phyloP scores from a whole-genome alignment of 2,797 vertebrate species.

The Rhincodon typus region DNA sequence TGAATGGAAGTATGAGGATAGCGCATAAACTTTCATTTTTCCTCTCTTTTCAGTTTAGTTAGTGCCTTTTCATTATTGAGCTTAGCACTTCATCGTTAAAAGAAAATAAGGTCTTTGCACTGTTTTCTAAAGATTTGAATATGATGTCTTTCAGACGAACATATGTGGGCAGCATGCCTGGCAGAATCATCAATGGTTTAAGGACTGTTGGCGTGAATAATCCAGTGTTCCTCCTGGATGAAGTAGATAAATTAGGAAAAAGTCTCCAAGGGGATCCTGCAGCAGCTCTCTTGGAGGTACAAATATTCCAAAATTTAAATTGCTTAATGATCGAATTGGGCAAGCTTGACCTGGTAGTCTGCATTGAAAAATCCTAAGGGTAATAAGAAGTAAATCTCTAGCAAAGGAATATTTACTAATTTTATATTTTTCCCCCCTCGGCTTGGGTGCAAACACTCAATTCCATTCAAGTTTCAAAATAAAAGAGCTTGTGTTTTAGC shows the following conservation, averaged over 20 bases:
- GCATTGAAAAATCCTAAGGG: not conserved
- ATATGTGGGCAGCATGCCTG: conserved; percentile 95
- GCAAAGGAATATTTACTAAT: not conserved
- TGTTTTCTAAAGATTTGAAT: not conserved
- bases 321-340: not conserved
- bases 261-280: conserved; percentile 93
- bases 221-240: conserved; percentile 89
- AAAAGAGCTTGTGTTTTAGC: not conserved
- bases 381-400: not conserved
- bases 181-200: conserved; percentile 89
- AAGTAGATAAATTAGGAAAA: conserved; percentile 93
- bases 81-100: not conserved
- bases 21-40: not conserved
- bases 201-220: conserved; percentile 89
- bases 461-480: not conserved
- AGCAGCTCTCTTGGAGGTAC: conserved; percentile 89
- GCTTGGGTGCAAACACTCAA: not conserved
- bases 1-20: not conserved
- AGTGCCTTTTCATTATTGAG: not conserved
- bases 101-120: not conserved
- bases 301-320: conserved; percentile 32
- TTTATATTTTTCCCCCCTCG: not conserved
- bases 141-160: conserved; percentile 67
- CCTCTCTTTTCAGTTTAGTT: not conserved
- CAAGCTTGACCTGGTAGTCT: not conserved